phyloP scores from a whole-genome alignment of 2,113 vertebrate species.

The Guaruba guarouba region DNA sequence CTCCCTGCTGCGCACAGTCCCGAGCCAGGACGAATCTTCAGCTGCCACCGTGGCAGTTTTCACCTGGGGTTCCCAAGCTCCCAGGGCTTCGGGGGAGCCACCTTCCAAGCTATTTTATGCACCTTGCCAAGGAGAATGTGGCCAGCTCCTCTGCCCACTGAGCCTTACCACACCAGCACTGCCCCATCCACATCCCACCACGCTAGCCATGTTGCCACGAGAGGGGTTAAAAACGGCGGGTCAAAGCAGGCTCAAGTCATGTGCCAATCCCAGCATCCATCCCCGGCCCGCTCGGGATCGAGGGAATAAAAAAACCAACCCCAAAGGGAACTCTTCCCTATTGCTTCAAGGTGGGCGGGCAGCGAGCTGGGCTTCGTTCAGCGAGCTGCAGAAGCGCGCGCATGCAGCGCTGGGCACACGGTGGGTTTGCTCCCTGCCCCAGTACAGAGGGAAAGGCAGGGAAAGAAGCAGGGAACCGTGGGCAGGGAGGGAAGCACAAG shows the following conservation, averaged over 20 bases:
- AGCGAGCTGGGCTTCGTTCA: neutral
- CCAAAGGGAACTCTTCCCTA: neutral
- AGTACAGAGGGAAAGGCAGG: neutral
- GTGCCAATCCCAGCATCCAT: neutral
- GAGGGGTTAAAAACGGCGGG: accelerated
- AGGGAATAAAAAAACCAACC: neutral
- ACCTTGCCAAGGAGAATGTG: neutral
- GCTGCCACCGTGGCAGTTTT: neutral
- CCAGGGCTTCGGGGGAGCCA: neutral
- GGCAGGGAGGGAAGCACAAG: neutral
- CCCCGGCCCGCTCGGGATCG: neutral
- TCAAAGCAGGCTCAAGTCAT: neutral
- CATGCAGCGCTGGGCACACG: neutral
- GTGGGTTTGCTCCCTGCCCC: neutral
- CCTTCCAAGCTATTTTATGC: neutral
- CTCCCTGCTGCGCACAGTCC: accelerated
- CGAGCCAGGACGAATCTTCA: accelerated
- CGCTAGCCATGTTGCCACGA: accelerated
- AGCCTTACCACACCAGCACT: neutral
- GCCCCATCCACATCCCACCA: neutral
- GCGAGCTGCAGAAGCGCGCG: neutral
- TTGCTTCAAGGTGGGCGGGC: neutral
- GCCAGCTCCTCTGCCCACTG: neutral
- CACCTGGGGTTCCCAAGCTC: neutral
- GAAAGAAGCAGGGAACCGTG: neutral